Percentiles rank a stretch among this genome's conserved stretches.
Evolutionary conservation across 2,113 vertebrate genomes (phyloP).

Genomic region (Pseudorasbora parva): DNA sequence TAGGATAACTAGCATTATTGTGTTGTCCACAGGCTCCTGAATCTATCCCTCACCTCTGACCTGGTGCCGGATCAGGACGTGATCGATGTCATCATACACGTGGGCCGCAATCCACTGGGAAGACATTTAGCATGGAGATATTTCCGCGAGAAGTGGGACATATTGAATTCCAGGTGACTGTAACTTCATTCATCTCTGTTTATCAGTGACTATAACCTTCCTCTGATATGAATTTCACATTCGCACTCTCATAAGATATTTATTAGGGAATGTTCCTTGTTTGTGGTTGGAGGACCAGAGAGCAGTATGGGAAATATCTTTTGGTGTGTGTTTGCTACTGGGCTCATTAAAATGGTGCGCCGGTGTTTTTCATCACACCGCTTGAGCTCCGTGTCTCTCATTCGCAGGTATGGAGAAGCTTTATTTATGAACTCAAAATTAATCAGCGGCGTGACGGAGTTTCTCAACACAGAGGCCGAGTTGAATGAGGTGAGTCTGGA

Average conservation of each 20-base stretch:
- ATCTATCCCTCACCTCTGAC: constrained; percentile 93
- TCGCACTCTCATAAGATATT: constrained; percentile 1
- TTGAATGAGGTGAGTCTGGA: constrained; percentile 86
- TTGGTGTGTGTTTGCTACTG: constrained; percentile 11
- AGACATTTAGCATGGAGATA: constrained; percentile 94
- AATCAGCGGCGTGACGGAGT: constrained; percentile 96
- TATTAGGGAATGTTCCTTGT: not conserved
- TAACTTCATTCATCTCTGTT: not conserved
- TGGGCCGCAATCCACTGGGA: constrained; percentile 93
- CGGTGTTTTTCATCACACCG: constrained; percentile 1
- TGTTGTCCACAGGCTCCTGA: constrained; percentile 82
- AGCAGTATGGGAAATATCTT: constrained; percentile 22
- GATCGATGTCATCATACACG: constrained; percentile 95
- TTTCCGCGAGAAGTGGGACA: constrained; percentile 95
- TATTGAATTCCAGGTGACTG: constrained; percentile 89
- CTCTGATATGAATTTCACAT: constrained; percentile 19
- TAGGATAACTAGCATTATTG: not conserved
- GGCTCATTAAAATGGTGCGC: not conserved
- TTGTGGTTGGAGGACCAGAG: constrained; percentile 14
- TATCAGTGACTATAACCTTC: not conserved
- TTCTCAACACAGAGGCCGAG: constrained; percentile 92
- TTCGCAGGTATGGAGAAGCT: constrained; percentile 92
- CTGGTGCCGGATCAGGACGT: constrained; percentile 95
- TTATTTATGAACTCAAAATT: constrained; percentile 98
- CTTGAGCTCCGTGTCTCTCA: constrained; percentile 17